Percentiles rank a stretch among this genome's conserved stretches.
phyloP scores from a whole-genome alignment of 64 coral and sea anemone species.

The Actinia tenebrosa region DNA sequence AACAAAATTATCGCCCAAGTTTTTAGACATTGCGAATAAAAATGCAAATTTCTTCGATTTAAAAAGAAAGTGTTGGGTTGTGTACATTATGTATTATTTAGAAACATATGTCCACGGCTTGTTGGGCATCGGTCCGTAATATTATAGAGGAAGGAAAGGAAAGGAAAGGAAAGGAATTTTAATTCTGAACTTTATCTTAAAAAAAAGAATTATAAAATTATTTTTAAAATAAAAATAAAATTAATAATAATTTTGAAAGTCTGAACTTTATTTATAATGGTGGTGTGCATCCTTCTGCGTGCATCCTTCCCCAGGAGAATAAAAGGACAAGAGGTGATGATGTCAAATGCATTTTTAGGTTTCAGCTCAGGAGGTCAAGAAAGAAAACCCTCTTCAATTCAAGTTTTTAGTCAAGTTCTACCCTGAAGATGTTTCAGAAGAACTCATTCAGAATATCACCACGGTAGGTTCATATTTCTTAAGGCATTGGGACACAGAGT shows the following conservation, averaged over 20 bases:
- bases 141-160: not conserved
- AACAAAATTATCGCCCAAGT: not conserved
- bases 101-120: not conserved
- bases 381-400: slow-evolving; percentile 78
- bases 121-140: too few relatives aligned
- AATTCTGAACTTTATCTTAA: not conserved
- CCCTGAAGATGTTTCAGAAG: slow-evolving; percentile 94
- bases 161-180: not conserved
- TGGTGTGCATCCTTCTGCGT: too few relatives aligned
- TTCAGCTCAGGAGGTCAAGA: slow-evolving; percentile 85
- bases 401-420: slow-evolving; percentile 91
- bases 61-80: not conserved
- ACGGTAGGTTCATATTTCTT: slow-evolving; percentile 30
- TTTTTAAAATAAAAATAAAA: too few relatives aligned
- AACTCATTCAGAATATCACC: slow-evolving; percentile 84
- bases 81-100: not conserved
- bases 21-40: too few relatives aligned
- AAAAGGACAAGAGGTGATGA: too few relatives aligned
- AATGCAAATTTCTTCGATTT: not conserved
- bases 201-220: too few relatives aligned
- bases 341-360: slow-evolving; percentile 39
- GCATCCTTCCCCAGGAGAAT: too few relatives aligned
- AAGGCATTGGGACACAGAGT: too few relatives aligned
- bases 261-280: too few relatives aligned
- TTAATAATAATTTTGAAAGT: too few relatives aligned